phyloP scores from a whole-genome alignment of 2,797 vertebrate species.

The Naso thynnoides region DNA sequence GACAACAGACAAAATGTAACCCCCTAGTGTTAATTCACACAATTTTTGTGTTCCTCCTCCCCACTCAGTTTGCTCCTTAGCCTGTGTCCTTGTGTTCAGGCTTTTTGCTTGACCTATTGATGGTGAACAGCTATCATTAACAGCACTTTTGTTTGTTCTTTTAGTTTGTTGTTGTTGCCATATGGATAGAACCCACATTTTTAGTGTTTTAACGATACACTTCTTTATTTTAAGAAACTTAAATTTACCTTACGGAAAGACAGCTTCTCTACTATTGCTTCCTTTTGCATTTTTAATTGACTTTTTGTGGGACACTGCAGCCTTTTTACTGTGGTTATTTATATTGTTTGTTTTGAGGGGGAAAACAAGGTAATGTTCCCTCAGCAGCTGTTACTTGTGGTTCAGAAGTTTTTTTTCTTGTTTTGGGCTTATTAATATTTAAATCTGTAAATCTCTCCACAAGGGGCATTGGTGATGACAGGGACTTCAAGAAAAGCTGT shows the following conservation, averaged over 20 bases:
- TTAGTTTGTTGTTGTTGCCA: constrained; percentile 31
- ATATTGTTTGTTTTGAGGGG: not conserved
- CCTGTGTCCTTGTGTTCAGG: constrained; percentile 9
- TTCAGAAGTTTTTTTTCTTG: constrained; percentile 15
- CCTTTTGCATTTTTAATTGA: too few species aligned
- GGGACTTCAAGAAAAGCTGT: constrained; percentile 26
- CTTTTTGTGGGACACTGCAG: not conserved
- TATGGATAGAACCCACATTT: constrained; percentile 19
- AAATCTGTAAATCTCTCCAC: constrained; percentile 44
- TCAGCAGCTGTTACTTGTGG: not conserved
- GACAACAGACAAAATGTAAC: constrained; percentile 88
- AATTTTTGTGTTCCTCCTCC: constrained; percentile 20
- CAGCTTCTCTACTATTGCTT: too few species aligned
- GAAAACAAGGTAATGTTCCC: too few species aligned
- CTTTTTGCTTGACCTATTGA: constrained; percentile 24
- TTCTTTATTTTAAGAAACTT: constrained; percentile 31
- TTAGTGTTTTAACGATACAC: constrained; percentile 6
- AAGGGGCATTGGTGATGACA: constrained; percentile 42
- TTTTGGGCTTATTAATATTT: constrained; percentile 3
- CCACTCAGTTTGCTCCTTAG: constrained; percentile 14
- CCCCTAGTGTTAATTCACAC: constrained; percentile 35
- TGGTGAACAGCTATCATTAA: constrained; percentile 24
- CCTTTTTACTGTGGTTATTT: constrained; percentile 10
- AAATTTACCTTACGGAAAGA: not conserved
- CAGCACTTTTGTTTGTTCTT: constrained; percentile 25